Base-by-base conservation (phyloP, 2,113 vertebrate genomes). In the Pollachius pollachius region DNA sequence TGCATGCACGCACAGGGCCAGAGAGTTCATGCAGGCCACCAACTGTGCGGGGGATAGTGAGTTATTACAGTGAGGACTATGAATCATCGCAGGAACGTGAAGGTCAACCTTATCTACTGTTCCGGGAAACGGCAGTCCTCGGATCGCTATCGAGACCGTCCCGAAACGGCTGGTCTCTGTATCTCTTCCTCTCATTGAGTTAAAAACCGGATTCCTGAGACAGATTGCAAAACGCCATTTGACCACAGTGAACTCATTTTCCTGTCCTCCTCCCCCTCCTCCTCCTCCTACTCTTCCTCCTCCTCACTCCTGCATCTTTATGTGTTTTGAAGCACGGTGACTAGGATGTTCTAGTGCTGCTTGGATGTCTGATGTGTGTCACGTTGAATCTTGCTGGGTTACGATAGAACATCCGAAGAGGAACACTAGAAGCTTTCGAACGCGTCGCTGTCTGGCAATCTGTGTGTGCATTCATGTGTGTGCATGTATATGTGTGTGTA, bases 161-260 rank as follows among this genome's bases (percentile, higher is more conserved):
- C 37, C 5, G 37, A 41, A 9, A 41, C 9, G 37, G 37, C 37
- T 41, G 37, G 6, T 41, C 37, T 41, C 6, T 7, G 37, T 41
- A 1, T 11, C 37, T 41, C 37, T 41, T 41, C 37, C 37, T 41
- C 37, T 41, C 37, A 41, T 41, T 6, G 37, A 41, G 37, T 41
- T 41, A 6, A 41, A 41, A 41, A 7, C 37, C 37, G 1, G 37
- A 41, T 41, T 41, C 2, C 37, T 11, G 37, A 7, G 9, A 3
- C 37, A 41, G 37, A 41, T 71, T 80, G 77, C 75, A 86, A 86
- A 82, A 81, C 65, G 57, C 75, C 23, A 63, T 70, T 69, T 71
- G 62, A 73, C 57, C 65, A 75, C 69, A 72, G 37, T 41, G 37
- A 9, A 41, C 37, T 41, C 5, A 41, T 41, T 41, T 41, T 41